Percentiles rank a stretch among this genome's conserved stretches.
Conservation (phyloP, 2,797 vertebrate genomes). For the Nyctalus aviator region DNA sequence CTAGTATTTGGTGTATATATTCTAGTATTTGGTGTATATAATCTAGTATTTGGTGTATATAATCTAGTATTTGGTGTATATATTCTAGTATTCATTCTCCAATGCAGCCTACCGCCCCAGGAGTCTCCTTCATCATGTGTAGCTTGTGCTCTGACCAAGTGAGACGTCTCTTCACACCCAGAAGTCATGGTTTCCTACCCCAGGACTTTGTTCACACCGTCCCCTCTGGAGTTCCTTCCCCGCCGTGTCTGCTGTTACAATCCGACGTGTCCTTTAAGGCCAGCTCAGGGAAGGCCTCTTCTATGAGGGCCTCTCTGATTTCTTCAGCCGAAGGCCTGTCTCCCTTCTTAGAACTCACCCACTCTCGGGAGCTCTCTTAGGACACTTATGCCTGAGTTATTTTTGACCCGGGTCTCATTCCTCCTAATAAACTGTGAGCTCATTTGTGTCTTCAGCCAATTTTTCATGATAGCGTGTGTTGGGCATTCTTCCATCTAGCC, state of each 20-base stretch:
- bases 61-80: too few species aligned
- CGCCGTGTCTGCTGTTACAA: rapidly evolving
- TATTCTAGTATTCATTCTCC: background rate
- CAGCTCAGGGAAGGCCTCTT: rapidly evolving
- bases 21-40: too few species aligned
- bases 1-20: too few species aligned
- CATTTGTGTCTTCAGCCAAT: slow-evolving; percentile 56
- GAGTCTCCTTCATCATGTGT: too few species aligned
- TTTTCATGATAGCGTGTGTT: background rate
- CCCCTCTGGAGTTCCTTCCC: background rate
- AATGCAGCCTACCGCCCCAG: background rate
- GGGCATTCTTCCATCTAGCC: background rate
- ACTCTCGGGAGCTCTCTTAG: background rate
- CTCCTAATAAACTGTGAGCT: slow-evolving; percentile 69
- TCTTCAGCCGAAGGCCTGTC: background rate
- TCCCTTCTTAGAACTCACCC: background rate
- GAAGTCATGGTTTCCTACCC: background rate
- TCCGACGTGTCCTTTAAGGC: background rate
- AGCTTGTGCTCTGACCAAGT: background rate
- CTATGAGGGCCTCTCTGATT: background rate
- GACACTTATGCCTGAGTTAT: slow-evolving; percentile 26
- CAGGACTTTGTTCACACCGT: background rate
- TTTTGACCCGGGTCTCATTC: slow-evolving; percentile 50
- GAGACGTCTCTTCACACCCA: background rate
- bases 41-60: too few species aligned